Conservation (phyloP, 1,140 invertebrate genomes). For the Maconellicoccus hirsutus region DNA sequence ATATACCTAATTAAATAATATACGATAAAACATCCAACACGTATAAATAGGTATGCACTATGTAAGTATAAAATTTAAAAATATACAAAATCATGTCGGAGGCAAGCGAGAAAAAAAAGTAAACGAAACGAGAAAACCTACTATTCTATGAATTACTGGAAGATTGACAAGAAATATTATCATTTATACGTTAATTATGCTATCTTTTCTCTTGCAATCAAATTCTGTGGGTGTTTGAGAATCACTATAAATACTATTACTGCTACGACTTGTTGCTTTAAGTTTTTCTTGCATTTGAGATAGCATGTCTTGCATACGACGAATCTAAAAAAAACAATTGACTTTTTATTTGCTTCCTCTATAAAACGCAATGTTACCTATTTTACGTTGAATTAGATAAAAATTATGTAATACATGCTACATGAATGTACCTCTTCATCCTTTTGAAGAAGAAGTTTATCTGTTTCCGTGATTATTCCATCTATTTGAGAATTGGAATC, state of each 20-base stretch:
- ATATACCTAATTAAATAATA: no score
- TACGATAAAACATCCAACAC: no score
- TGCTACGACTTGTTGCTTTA: slow-evolving; percentile 55
- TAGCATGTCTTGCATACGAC: slow-evolving; percentile 91
- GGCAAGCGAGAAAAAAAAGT: no score
- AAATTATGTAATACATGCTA: no score
- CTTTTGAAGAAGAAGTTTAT: slow-evolving; percentile 75
- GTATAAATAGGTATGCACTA: no score
- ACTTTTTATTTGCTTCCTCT: no score
- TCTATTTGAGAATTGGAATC: slow-evolving; percentile 60
- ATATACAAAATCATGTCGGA: no score
- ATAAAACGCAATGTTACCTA: no score
- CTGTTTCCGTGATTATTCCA: slow-evolving; percentile 68
- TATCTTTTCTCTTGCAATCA: slow-evolving; percentile 28
- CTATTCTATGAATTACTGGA: no score
- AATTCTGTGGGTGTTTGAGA: slow-evolving; percentile 26
- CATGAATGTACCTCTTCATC: slow-evolving; percentile 70
- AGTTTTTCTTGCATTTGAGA: slow-evolving; percentile 94
- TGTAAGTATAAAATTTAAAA: no score
- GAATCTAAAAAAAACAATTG: slow-evolving; percentile 46
- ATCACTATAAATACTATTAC: slow-evolving; percentile 25
- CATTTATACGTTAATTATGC: slow-evolving; percentile 30
- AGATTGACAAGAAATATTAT: not conserved
- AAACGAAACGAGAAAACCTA: no score
- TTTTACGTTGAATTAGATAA: no score